These are phyloP conservation scores for Phenacoccus solenopsis DNA, from an alignment of 1,140 invertebrate species.

Conservation along the genomic window DNA sequence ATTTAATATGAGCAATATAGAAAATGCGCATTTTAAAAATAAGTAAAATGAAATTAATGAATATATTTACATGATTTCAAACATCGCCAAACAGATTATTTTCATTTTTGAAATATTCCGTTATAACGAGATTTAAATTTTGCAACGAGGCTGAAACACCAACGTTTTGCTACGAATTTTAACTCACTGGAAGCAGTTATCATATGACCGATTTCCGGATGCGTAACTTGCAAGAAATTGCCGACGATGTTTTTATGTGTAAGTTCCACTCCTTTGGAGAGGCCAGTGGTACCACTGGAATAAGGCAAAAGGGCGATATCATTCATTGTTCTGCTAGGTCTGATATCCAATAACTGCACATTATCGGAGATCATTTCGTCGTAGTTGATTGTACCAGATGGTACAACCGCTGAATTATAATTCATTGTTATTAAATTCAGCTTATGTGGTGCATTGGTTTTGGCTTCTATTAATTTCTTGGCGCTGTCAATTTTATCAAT, in stretches of 20 bases:
- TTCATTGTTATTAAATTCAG: conserved; percentile 7
- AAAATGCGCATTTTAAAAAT: no score
- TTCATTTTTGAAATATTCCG: no score
- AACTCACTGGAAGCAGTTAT: conserved; percentile 13
- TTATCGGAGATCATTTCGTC: conserved; percentile 20
- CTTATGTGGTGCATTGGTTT: conserved; percentile 28
- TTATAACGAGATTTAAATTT: no score
- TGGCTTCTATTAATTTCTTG: conserved; percentile 38
- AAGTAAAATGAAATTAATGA: no score
- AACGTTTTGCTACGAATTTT: no score
- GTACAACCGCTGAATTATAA: background rate
- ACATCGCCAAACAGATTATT: no score
- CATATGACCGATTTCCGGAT: conserved; percentile 14
- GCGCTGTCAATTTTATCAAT: conserved; percentile 32
- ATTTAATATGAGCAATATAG: no score
- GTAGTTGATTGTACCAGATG: background rate
- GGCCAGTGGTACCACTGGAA: conserved; percentile 59
- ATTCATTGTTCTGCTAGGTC: conserved; percentile 22
- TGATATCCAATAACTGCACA: conserved; percentile 9
- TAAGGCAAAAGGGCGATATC: conserved; percentile 36
- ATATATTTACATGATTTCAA: no score
- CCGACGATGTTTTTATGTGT: conserved; percentile 50
- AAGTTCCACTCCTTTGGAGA: conserved; percentile 75
- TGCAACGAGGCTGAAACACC: no score
- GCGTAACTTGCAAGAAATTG: conserved; percentile 6